Evolutionary conservation across 2,113 vertebrate genomes (phyloP).

Genomic region (Hippocampus abdominalis): DNA sequence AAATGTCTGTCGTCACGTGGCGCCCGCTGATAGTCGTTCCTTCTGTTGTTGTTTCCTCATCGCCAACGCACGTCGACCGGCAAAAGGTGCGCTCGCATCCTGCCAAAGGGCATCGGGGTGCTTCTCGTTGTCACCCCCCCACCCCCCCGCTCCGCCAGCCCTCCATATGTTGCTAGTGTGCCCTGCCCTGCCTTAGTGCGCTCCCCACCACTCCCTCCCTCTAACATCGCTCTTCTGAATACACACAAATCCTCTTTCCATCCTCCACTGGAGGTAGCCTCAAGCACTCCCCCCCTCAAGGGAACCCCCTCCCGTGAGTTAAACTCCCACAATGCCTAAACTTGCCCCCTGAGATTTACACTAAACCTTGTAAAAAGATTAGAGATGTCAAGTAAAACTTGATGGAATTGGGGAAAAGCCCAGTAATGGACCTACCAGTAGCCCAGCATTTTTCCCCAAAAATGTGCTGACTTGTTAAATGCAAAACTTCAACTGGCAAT

Average conservation of each 20-base stretch:
- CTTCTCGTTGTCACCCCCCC: neutral
- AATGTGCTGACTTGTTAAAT: neutral
- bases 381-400: neutral
- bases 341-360: neutral
- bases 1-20: neutral
- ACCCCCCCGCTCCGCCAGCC: no score
- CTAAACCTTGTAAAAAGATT: neutral
- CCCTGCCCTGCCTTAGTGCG: no score
- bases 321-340: neutral
- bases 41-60: constrained; percentile 1
- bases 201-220: neutral
- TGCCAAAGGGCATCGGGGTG: neutral
- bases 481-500: neutral
- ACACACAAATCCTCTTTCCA: neutral
- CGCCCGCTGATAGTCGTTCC: neutral
- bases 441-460: neutral
- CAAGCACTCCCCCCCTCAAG: no score
- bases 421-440: neutral
- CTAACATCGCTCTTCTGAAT: neutral
- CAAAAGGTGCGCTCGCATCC: neutral
- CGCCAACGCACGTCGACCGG: neutral
- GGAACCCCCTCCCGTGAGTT: neutral
- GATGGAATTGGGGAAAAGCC: neutral
- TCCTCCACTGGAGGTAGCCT: no score
- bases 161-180: no score